Conservation (phyloP, 2,888 invertebrate species). For the Drepana falcataria region DNA sequence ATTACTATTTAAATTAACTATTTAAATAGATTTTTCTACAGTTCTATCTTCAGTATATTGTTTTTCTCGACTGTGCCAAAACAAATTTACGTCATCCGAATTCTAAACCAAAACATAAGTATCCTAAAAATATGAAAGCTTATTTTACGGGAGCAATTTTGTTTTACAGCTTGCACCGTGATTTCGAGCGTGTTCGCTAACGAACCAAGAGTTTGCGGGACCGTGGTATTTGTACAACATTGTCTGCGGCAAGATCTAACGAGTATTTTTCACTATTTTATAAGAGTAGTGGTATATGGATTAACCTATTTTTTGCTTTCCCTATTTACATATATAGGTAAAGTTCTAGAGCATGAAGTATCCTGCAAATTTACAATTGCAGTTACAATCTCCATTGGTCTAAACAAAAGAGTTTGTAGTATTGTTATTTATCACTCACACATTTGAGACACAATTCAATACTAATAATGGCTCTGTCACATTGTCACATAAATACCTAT, state of each 20-base stretch:
- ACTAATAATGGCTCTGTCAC: no score
- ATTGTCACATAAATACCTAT: no score
- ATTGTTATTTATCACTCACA: no score
- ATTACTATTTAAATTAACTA: no score
- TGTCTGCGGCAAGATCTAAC: slow-evolving; percentile 30
- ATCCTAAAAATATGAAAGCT: slow-evolving; percentile 21
- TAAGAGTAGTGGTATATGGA: neutral
- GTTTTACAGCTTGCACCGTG: slow-evolving; percentile 24
- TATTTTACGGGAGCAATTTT: slow-evolving; percentile 31
- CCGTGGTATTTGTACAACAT: slow-evolving; percentile 42
- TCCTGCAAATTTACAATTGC: no score
- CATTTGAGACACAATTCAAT: no score
- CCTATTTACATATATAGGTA: neutral
- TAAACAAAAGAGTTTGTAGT: no score
- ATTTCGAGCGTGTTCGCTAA: slow-evolving; percentile 38
- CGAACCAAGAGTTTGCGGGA: slow-evolving; percentile 34
- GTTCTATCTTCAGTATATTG: neutral
- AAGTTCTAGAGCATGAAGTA: no score
- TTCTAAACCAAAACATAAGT: slow-evolving; percentile 11
- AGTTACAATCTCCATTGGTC: no score
- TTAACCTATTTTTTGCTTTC: neutral
- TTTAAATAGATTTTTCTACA: no score
- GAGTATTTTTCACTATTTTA: slow-evolving; percentile 16
- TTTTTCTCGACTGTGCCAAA: neutral
- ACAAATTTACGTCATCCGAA: neutral